phyloP scores from a whole-genome alignment of 1,140 invertebrate genomes.

The Drosophila rufa region DNA sequence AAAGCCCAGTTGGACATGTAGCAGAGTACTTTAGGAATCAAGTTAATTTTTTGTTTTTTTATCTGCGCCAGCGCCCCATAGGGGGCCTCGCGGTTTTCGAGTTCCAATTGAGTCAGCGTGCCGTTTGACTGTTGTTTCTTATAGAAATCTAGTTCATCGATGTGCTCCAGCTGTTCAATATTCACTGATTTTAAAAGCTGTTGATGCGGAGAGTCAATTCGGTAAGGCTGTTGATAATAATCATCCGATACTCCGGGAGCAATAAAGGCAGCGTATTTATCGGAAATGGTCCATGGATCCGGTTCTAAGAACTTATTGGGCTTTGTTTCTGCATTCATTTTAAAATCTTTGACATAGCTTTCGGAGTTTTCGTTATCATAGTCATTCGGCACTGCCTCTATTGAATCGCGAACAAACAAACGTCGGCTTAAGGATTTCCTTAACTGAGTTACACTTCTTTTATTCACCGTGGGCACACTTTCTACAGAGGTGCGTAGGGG shows the following conservation, averaged over 20 bases:
- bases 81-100: conserved; percentile 13
- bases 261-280: conserved; percentile 85
- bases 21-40: conserved; percentile 89
- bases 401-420: conserved; percentile 87
- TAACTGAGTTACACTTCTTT: conserved; percentile 40
- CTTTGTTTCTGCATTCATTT: conserved; percentile 29
- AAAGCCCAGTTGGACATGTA: conserved; percentile 96
- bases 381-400: conserved; percentile 87
- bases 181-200: conserved; percentile 65
- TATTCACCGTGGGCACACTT: conserved; percentile 85
- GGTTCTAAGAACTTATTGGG: conserved; percentile 37
- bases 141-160: conserved; percentile 62
- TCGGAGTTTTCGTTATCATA: conserved; percentile 32
- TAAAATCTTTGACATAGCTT: conserved; percentile 27
- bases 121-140: conserved; percentile 61
- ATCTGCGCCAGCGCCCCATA: conserved; percentile 66
- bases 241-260: conserved; percentile 31
- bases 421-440: conserved; percentile 44
- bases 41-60: conserved; percentile 66
- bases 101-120: conserved; percentile 38
- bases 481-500: conserved; percentile 88
- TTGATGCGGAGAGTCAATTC: conserved; percentile 75
- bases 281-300: conserved; percentile 66
- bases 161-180: conserved; percentile 60
- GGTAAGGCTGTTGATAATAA: conserved; percentile 67